These are phyloP conservation scores for Erynnis tages DNA, from an alignment of 2,888 invertebrate species.

Conservation along the genomic window DNA sequence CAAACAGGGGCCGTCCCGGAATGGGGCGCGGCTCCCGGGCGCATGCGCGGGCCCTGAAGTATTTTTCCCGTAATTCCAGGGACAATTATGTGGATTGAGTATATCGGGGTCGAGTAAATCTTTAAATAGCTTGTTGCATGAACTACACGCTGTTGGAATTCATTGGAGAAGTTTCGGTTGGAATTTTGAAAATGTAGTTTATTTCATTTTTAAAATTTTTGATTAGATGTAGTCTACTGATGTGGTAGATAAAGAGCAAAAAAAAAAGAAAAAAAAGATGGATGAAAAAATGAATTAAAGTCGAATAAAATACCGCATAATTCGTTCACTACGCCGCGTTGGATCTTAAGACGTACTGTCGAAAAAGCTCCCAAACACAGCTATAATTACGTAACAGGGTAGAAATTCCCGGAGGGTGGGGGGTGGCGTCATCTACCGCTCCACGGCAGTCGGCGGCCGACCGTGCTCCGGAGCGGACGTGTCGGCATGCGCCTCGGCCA, in stretches of 20 bases:
- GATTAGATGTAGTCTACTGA: no score
- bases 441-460: conserved; percentile 66
- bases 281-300: background rate
- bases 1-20: conserved; percentile 54
- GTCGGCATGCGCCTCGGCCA: conserved; percentile 51
- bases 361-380: conserved; percentile 32
- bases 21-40: conserved; percentile 67
- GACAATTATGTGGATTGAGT: conserved; percentile 49
- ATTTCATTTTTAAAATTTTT: no score
- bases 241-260: no score
- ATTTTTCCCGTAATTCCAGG: conserved; percentile 50
- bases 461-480: conserved; percentile 55
- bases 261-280: no score
- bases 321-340: background rate
- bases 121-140: conserved; percentile 21
- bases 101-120: conserved; percentile 16
- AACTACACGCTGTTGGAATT: background rate
- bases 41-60: conserved; percentile 51
- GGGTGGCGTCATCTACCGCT: conserved; percentile 44
- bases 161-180: no score
- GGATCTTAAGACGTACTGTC: conserved; percentile 2
- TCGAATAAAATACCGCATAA: background rate
- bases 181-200: no score
- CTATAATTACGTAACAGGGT: conserved; percentile 43
- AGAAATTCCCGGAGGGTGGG: conserved; percentile 32